A percentile compares a stretch with the other conserved stretches of the same genome.
Conservation (phyloP, 2,888 invertebrate species). For the Torymus auratus region DNA sequence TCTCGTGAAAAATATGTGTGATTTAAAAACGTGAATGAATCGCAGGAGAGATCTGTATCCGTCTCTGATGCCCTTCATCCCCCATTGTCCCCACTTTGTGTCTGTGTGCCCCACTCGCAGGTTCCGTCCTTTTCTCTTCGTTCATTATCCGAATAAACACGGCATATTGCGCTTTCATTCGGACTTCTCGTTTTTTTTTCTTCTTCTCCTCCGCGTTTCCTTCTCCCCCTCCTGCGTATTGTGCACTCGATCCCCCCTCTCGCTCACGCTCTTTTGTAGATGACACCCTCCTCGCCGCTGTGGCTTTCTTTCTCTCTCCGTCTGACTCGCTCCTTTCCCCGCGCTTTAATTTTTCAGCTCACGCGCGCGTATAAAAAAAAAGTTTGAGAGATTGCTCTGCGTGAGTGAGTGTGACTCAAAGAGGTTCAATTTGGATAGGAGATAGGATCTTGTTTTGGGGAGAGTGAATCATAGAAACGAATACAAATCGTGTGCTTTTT, state of each 20-base stretch:
- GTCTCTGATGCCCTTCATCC: constrained; percentile 18
- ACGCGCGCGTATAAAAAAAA: constrained; percentile 10
- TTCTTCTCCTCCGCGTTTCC: not conserved
- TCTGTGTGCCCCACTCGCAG: not conserved
- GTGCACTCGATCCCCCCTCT: not conserved
- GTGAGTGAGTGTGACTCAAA: not conserved
- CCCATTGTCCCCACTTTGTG: not conserved
- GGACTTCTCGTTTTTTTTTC: constrained; percentile 9
- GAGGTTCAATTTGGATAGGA: not conserved
- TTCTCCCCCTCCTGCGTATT: constrained; percentile 1
- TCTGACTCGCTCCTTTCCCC: not conserved
- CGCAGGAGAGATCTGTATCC: not conserved
- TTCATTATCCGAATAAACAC: constrained; percentile 56
- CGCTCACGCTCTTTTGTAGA: constrained; percentile 1
- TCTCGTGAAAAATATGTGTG: constrained; percentile 10
- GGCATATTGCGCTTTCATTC: constrained; percentile 48
- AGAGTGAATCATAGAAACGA: too few relatives aligned
- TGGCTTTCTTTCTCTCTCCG: too few relatives aligned
- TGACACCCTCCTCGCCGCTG: not conserved
- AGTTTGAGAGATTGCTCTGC: constrained; percentile 16
- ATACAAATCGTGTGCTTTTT: too few relatives aligned
- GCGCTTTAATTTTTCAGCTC: constrained; percentile 43
- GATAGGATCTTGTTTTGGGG: too few relatives aligned
- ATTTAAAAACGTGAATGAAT: constrained; percentile 1
- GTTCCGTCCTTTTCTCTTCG: constrained; percentile 22